phyloP scores from a whole-genome alignment of 2,113 vertebrate genomes.

The Beaufortia kweichowensis region DNA sequence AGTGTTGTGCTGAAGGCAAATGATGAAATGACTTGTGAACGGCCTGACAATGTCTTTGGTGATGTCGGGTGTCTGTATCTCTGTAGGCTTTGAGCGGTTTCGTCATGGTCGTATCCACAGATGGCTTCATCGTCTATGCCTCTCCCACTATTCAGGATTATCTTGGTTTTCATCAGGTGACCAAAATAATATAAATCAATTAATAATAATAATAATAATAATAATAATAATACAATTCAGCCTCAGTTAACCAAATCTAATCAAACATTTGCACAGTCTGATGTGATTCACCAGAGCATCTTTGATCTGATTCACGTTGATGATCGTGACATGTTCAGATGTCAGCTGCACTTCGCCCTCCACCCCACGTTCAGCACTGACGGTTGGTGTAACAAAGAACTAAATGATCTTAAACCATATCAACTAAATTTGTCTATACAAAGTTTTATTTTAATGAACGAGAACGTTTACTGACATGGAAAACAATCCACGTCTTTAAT shows the following conservation, averaged over 20 bases:
- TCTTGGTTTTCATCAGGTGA: conserved; percentile 63
- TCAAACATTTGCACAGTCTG: conserved; percentile 51
- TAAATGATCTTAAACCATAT: too few species aligned
- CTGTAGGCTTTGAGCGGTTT: conserved; percentile 61
- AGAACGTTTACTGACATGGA: too few species aligned
- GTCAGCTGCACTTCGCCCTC: conserved; percentile 54
- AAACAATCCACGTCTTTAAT: too few species aligned
- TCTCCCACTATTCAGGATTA: conserved; percentile 61
- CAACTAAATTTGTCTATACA: too few species aligned
- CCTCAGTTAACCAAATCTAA: not conserved
- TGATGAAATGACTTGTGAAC: not conserved
- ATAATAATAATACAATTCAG: not conserved
- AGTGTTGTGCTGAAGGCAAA: too few species aligned
- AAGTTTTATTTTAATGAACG: too few species aligned
- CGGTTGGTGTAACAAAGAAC: not conserved
- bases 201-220: too few species aligned
- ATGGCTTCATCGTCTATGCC: conserved; percentile 58
- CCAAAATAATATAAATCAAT: not conserved
- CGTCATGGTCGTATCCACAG: conserved; percentile 57
- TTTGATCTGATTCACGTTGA: conserved; percentile 62
- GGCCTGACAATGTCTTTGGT: not conserved
- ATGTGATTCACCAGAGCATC: conserved; percentile 59
- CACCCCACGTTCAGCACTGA: conserved; percentile 4
- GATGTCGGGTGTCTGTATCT: not conserved
- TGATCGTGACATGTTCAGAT: conserved; percentile 53